Base-by-base conservation (phyloP, 1,140 invertebrate genomes). In the Ceratina calcarata region DNA sequence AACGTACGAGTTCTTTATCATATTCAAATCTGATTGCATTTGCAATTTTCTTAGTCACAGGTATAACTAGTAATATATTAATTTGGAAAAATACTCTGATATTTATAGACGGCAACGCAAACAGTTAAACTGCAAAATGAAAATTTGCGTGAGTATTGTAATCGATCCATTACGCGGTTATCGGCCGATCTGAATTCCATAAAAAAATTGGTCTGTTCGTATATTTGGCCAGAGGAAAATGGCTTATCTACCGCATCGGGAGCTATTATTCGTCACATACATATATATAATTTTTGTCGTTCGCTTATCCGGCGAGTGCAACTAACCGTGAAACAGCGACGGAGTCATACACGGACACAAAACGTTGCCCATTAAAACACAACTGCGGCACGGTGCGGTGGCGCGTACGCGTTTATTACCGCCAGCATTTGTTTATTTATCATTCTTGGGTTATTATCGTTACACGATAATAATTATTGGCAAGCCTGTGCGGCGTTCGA, bases 391-490 rank as follows among this genome's bases (percentile, higher is more conserved):
- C 24, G 24, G 68, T 10, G 10, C 12, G 12, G n/a, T n/a, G n/a
- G 37, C 45, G 37, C 2, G 37, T 18, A 16, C 15, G 32, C 32
- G 64, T 67, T 67, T 53, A 57, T 67, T 67, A 75, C 18, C 22
- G n/a, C 45, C 57, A 20, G 13, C 6, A 45, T 22, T 16, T 32
- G 32, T 61, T 45, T 69, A 68, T 61, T 75, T 67, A 75, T 75
- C 24, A 75, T 45, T 37, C 32, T 37, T 8, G 64, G 27, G 37
- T 27, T 60, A 27, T 68, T 69, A 70, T 78, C 67, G 20, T 62
- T 70, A 45, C 37, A 62, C 57, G 7, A 22, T 62, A 71, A 78
- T 78, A 71, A 78, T 78, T 78, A 78, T 70, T 24, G 67, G 24
- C 13, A 20, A 53, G 57, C 57, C 10, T 16, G 10, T 10, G 32